Evolutionary conservation across 1,140 invertebrate genomes (phyloP).

Genomic region (Melanaphis sacchari): DNA sequence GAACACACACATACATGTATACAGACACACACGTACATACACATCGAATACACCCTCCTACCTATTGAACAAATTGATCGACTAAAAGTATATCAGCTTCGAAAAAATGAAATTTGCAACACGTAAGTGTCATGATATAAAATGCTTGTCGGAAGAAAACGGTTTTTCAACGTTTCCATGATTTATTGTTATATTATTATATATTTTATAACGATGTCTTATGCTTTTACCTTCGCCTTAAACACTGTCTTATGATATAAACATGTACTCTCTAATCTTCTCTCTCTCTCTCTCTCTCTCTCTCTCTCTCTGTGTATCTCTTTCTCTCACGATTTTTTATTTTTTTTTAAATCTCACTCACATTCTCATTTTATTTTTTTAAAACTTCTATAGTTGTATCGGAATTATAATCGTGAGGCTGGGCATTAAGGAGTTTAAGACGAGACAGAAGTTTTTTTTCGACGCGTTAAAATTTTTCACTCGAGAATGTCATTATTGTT

Average conservation of each 20-base stretch:
- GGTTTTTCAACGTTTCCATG: conserved; percentile 15
- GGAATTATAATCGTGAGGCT: background rate
- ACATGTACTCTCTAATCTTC: background rate
- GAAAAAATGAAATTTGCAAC: conserved; percentile 28
- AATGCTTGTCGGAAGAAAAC: conserved; percentile 24
- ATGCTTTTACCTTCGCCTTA: background rate
- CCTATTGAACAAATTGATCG: conserved; percentile 43
- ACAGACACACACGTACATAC: background rate
- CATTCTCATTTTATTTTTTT: background rate
- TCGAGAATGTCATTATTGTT: background rate
- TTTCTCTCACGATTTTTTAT: no score
- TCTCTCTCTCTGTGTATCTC: background rate
- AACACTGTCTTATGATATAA: background rate
- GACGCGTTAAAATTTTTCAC: background rate
- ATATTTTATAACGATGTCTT: background rate
- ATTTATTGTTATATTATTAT: background rate
- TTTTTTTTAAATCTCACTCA: no score
- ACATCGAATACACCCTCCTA: conserved; percentile 1
- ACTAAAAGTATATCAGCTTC: conserved; percentile 52
- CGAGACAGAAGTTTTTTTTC: background rate
- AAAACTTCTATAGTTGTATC: background rate
- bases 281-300: no score
- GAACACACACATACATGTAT: background rate
- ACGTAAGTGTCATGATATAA: conserved; percentile 41
- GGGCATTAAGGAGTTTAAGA: background rate